Percentiles rank a stretch among this genome's conserved stretches.
Evolutionary conservation across 2,113 vertebrate species (phyloP).

Genomic region (Hassar affinis): DNA sequence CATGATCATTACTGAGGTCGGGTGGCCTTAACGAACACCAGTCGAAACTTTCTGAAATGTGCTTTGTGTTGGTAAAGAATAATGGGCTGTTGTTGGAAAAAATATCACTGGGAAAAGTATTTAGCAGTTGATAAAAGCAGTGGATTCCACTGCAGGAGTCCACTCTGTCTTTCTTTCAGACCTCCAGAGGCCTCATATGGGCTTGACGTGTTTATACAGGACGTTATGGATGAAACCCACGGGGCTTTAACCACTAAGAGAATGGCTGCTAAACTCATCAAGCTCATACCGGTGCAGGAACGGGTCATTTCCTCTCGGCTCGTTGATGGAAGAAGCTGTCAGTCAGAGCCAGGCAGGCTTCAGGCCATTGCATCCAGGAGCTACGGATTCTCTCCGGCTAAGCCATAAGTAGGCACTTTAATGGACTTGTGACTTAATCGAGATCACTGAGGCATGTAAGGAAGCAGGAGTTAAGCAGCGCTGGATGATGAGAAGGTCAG

Average conservation of each 20-base stretch:
- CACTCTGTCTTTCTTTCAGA: not conserved
- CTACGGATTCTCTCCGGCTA: not conserved
- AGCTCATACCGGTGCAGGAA: conserved; percentile 31
- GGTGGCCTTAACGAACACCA: not conserved
- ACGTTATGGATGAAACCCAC: conserved; percentile 17
- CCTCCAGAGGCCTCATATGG: conserved; percentile 9
- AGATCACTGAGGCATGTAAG: not conserved
- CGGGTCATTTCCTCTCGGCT: conserved; percentile 51
- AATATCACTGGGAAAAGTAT: not conserved
- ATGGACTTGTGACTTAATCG: not conserved
- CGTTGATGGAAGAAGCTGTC: conserved; percentile 59
- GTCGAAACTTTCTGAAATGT: not conserved
- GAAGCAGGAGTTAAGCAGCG: not conserved
- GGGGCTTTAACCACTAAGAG: conserved; percentile 4
- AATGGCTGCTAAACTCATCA: conserved; percentile 68
- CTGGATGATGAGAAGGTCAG: conserved; percentile 8
- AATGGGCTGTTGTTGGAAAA: not conserved
- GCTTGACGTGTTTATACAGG: conserved; percentile 34
- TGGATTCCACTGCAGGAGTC: not conserved
- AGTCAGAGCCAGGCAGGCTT: conserved; percentile 58
- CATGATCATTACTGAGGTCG: not conserved
- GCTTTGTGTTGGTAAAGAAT: not conserved
- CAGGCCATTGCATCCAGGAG: conserved; percentile 37
- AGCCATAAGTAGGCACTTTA: not conserved
- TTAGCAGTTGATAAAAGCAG: not conserved